phyloP scores from a whole-genome alignment of 2,797 vertebrate genomes.

The Poeciliopsis presidionis region DNA sequence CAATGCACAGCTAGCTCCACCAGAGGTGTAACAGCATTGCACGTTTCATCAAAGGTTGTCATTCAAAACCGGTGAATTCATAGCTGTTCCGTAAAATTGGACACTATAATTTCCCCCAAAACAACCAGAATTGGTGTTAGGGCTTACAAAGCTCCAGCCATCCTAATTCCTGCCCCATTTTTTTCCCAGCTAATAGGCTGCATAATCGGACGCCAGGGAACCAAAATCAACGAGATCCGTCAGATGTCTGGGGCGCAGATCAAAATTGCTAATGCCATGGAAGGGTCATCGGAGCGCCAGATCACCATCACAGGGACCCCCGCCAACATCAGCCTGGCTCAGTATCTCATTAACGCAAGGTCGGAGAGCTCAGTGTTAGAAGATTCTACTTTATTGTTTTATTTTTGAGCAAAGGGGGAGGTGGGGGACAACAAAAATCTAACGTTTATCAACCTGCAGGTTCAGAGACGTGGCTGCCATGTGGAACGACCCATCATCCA shows the following conservation, averaged over 20 bases:
- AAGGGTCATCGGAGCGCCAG: constrained; percentile 95
- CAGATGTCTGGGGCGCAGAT: constrained; percentile 99
- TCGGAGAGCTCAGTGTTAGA: constrained; percentile 57
- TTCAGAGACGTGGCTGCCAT: constrained; percentile 82
- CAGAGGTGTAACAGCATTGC: too few relatives aligned
- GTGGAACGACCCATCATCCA: constrained; percentile 83
- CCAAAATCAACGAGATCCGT: constrained; percentile 99
- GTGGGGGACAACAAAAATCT: too few relatives aligned
- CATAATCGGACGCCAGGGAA: constrained; percentile 97
- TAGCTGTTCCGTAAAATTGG: too few relatives aligned
- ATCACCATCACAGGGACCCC: constrained; percentile 97
- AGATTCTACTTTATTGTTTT: background rate
- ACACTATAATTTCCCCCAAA: too few relatives aligned
- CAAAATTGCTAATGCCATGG: constrained; percentile 96
- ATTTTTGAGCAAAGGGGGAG: background rate
- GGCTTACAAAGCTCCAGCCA: constrained; percentile 1
- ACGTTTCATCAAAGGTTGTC: too few relatives aligned
- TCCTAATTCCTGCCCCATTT: constrained; percentile 71
- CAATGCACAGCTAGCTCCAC: too few relatives aligned
- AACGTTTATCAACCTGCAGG: constrained; percentile 40
- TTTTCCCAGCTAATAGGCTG: constrained; percentile 97
- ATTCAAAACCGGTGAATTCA: too few relatives aligned
- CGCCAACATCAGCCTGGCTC: constrained; percentile 96
- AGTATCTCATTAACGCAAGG: constrained; percentile 98
- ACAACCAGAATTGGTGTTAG: background rate